Evolutionary conservation across 1,140 invertebrate species (phyloP).

Genomic region (Drosophila subpulchrella): DNA sequence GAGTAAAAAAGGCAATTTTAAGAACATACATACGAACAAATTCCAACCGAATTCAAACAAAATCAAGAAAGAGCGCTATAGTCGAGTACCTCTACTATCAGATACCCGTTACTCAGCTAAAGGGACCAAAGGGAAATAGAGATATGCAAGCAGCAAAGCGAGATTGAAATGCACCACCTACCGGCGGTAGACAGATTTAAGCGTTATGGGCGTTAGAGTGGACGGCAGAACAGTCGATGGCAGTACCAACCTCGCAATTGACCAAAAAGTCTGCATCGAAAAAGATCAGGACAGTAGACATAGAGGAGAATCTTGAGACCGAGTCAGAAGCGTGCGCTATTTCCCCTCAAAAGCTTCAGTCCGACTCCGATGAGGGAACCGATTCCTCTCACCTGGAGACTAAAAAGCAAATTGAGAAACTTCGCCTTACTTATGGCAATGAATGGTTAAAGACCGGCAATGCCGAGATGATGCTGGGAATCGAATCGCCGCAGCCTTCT

Average conservation of each 20-base stretch:
- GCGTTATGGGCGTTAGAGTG: too few species aligned
- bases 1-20: too few species aligned
- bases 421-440: conserved; percentile 86
- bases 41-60: too few species aligned
- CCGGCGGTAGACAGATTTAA: too few species aligned
- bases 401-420: conserved; percentile 87
- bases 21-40: too few species aligned
- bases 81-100: too few species aligned
- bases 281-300: conserved; percentile 71
- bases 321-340: background rate
- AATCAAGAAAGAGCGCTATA: too few species aligned
- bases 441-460: conserved; percentile 87
- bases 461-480: conserved; percentile 86
- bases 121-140: too few species aligned
- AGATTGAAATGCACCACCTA: too few species aligned
- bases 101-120: too few species aligned
- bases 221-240: conserved; percentile 34
- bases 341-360: background rate
- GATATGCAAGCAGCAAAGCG: too few species aligned
- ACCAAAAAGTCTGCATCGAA: conserved; percentile 24
- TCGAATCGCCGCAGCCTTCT: conserved; percentile 28
- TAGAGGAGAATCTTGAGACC: conserved; percentile 42
- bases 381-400: conserved; percentile 85
- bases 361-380: background rate
- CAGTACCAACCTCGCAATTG: conserved; percentile 11